A percentile compares a stretch with the other conserved stretches of the same genome.
Evolutionary conservation across 2,888 invertebrate species (phyloP).

Genomic region (Epistrophe eligans): DNA sequence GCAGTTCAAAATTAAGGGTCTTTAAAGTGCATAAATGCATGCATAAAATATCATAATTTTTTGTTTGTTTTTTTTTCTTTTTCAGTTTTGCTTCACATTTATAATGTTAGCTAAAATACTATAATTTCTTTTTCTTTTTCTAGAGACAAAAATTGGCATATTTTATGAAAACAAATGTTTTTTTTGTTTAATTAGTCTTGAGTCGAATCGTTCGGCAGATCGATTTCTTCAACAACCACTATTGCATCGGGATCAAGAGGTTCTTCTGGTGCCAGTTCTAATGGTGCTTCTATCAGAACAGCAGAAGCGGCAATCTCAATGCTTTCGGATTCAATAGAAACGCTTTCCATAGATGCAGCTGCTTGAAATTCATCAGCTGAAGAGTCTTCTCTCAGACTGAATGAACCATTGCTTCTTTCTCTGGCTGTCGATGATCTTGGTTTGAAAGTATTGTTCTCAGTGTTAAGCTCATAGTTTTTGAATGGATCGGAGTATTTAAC

Average conservation of each 20-base stretch:
- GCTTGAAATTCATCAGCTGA: slow-evolving; percentile 46
- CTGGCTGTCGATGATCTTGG: slow-evolving; percentile 76
- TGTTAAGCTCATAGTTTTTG: slow-evolving; percentile 82
- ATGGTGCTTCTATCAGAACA: slow-evolving; percentile 32
- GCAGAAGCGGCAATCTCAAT: slow-evolving; percentile 50
- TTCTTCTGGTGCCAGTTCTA: slow-evolving; percentile 42
- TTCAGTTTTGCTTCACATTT: slow-evolving; percentile 3
- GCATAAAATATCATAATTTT: slow-evolving; percentile 45
- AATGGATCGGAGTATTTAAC: slow-evolving; percentile 81
- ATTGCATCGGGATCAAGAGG: slow-evolving; percentile 59
- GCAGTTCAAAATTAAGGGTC: background rate
- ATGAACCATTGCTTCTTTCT: slow-evolving; percentile 53
- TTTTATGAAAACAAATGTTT: slow-evolving; percentile 37
- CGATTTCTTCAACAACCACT: slow-evolving; percentile 58
- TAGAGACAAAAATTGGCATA: slow-evolving; percentile 65
- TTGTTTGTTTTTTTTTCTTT: background rate
- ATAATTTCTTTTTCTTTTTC: slow-evolving; percentile 27
- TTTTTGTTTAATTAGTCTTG: slow-evolving; percentile 65
- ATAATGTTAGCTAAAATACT: slow-evolving; percentile 37
- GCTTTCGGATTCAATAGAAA: slow-evolving; percentile 56
- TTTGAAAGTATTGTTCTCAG: slow-evolving; percentile 82
- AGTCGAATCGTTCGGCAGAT: slow-evolving; percentile 51
- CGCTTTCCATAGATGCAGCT: slow-evolving; percentile 45
- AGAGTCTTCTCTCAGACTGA: slow-evolving; percentile 51
- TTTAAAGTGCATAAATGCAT: slow-evolving; percentile 16